Conservation (phyloP, 1,140 invertebrate genomes). For the Delia radicum region DNA sequence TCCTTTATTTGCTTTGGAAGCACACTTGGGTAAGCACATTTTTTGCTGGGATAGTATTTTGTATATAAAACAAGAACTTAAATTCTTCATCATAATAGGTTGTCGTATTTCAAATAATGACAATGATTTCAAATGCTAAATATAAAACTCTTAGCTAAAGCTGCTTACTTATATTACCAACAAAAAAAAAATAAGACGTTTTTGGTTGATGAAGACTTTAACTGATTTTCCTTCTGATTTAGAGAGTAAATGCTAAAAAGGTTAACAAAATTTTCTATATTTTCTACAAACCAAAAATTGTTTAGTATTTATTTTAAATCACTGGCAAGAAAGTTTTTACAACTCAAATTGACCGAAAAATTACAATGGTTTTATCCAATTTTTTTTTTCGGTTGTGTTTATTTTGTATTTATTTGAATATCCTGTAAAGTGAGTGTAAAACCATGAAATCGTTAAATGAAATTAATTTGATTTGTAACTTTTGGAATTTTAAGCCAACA, state of each 20-base stretch:
- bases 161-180: background rate
- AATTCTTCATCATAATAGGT: background rate
- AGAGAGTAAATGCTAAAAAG: no score
- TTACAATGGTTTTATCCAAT: background rate
- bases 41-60: no score
- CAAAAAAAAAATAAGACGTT: background rate
- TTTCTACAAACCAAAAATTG: background rate
- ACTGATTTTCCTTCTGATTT: background rate
- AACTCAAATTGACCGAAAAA: background rate
- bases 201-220: background rate
- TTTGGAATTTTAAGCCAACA: background rate
- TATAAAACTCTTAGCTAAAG: background rate
- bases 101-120: conserved; percentile 4
- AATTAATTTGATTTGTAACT: background rate
- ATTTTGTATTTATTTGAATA: background rate
- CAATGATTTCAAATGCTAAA: background rate
- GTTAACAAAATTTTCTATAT: no score
- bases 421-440: background rate
- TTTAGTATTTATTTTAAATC: background rate
- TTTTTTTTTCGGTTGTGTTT: background rate
- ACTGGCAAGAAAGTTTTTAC: background rate
- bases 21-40: no score
- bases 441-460: background rate
- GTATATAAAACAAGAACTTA: no score
- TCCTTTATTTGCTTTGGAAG: no score